These are phyloP conservation scores for Lysandra coridon DNA, from an alignment of 2,888 invertebrate species.

Conservation along the genomic window DNA sequence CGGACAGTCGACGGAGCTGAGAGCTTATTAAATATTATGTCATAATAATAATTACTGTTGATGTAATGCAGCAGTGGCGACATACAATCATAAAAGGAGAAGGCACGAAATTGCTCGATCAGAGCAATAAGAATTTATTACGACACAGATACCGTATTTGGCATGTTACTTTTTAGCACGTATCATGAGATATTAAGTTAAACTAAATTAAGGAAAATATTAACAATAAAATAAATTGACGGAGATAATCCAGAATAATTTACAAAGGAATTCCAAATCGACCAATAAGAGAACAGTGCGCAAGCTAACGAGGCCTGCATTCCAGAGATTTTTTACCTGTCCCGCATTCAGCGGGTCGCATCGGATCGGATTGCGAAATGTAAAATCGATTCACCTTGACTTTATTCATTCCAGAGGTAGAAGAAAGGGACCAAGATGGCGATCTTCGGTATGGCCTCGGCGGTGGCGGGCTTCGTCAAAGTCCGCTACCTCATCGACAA, in stretches of 20 bases:
- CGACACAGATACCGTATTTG: not conserved
- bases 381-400: not conserved
- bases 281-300: not conserved
- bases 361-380: not conserved
- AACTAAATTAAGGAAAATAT: not conserved
- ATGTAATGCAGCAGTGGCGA: slow-evolving; percentile 12
- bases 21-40: not conserved
- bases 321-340: slow-evolving; percentile 16
- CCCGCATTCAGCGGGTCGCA: slow-evolving; percentile 16
- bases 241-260: not conserved
- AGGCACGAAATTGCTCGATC: not conserved
- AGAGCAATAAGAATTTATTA: slow-evolving; percentile 9
- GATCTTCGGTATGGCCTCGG: slow-evolving; percentile 91
- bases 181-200: not conserved
- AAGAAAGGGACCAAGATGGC: slow-evolving; percentile 81
- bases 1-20: not conserved
- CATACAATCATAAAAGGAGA: slow-evolving; percentile 13
- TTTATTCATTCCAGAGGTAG: slow-evolving; percentile 41
- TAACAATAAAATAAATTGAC: not conserved
- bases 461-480: slow-evolving; percentile 94
- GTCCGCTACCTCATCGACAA: slow-evolving; percentile 93
- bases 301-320: not conserved
- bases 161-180: not conserved
- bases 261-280: not conserved
- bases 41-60: slow-evolving; percentile 25